These are phyloP conservation scores for Pseudorhiza aurosa DNA, from an alignment of 30 jellyfish, hydroid and myxozoan species.

Conservation along the genomic window DNA sequence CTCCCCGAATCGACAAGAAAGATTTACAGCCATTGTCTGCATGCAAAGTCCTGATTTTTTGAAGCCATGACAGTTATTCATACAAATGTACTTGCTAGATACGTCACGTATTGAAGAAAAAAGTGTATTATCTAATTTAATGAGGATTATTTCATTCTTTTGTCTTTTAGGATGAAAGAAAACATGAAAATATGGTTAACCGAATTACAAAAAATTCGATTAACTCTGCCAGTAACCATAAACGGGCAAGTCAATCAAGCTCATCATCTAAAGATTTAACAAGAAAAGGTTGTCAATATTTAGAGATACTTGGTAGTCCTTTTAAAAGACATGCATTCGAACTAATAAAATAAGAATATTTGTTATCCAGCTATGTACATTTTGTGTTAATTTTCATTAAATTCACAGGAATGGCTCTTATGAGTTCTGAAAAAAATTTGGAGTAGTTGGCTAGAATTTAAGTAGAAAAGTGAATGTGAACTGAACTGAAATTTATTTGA, in stretches of 20 bases:
- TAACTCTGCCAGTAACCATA: slow-evolving; percentile 27
- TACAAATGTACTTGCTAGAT: background rate
- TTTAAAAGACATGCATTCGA: too few species aligned
- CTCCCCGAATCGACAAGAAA: too few species aligned
- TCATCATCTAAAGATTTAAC: slow-evolving; percentile 47
- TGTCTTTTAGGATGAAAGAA: slow-evolving; percentile 42
- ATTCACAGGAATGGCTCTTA: too few species aligned
- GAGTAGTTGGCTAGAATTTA: too few species aligned
- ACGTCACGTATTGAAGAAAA: background rate
- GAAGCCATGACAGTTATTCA: background rate
- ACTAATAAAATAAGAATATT: too few species aligned
- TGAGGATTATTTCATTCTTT: background rate
- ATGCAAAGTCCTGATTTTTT: too few species aligned
- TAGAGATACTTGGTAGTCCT: too few species aligned
- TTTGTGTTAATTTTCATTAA: background rate
- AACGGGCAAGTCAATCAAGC: background rate
- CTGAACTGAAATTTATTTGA: too few species aligned
- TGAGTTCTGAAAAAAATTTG: too few species aligned
- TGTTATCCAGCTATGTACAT: background rate
- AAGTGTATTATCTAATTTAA: background rate
- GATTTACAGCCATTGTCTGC: background rate
- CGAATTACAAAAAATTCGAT: slow-evolving; percentile 38
- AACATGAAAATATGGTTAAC: slow-evolving; percentile 51
- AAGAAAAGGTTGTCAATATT: slow-evolving; percentile 59
- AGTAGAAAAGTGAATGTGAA: too few species aligned